Base-by-base conservation (phyloP, 1,140 invertebrate species). In the Daktulosphaira vitifoliae region DNA sequence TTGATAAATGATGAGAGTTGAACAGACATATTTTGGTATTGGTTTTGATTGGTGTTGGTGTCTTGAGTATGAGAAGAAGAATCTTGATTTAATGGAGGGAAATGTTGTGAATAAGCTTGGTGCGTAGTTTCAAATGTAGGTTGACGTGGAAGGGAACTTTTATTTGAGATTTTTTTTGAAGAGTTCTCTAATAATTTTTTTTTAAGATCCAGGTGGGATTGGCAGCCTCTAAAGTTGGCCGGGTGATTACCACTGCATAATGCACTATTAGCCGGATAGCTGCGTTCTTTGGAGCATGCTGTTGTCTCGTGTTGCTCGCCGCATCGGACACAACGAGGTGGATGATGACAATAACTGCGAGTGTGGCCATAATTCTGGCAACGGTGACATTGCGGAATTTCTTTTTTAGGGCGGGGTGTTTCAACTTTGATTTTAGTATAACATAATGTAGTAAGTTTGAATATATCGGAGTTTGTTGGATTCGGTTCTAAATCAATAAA, bases 321-420 rank as follows among this genome's bases (percentile, higher is more conserved):
- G 68, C 74, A 76, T 70, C 74, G 75, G 2, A 76, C 72, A 66
- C 74, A 76, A 25, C 68, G 66, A 13, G 37, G 66, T 46, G 42
- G 26, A 56, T 68, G 70, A 8, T 29, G 65, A 56, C 73, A 76
- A 52, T 76, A 72, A 11, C 52, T 59, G 67, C 74, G 72, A 8
- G 72, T 73, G 53, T 77, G 73, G 6, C 74, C 75, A 65, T 70
- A 76, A 25, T 64, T 33, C 68, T 77, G 74, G 65, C 73, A 76
- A 7, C 71, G 67, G 15, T 44, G 64, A 54, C 74, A 75, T 67
- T 76, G 74, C 8, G 70, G 65, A 4, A 74, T 69, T 25, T 66
- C 67, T 13, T 42, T 49, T 70, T 69, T 66, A 71, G 26, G n/a
- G n/a, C n/a, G n/a, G n/a, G n/a, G n/a, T n/a, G n/a, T n/a, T n/a